Evolutionary conservation across 2,113 vertebrate genomes (phyloP).

Genomic region (Gymnocephalus cernua): DNA sequence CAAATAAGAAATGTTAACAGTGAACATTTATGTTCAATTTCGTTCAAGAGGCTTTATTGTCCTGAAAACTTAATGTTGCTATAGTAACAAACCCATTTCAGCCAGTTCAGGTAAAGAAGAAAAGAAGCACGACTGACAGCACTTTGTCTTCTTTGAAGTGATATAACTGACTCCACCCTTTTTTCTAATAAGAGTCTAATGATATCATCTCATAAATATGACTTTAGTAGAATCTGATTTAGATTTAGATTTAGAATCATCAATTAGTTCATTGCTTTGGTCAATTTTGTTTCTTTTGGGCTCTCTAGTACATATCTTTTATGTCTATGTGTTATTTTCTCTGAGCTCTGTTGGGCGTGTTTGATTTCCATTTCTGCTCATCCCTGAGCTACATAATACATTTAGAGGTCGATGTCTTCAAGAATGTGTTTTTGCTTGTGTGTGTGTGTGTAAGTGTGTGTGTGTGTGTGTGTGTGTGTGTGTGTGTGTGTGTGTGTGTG

Average conservation of each 20-base stretch:
- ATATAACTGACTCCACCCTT: conserved; percentile 1
- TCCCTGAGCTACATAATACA: conserved; percentile 65
- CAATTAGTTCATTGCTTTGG: conserved; percentile 47
- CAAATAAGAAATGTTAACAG: not conserved
- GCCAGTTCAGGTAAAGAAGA: conserved; percentile 5
- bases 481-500: conserved; percentile 33
- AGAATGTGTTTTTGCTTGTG: conserved; percentile 52
- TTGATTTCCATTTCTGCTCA: conserved; percentile 72
- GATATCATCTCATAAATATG: conserved; percentile 32
- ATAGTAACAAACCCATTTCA: not conserved
- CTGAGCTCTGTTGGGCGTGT: conserved; percentile 57
- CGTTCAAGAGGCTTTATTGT: too few relatives aligned
- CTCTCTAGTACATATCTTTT: conserved; percentile 11
- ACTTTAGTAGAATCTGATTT: conserved; percentile 42
- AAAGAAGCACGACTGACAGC: not conserved
- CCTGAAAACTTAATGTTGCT: not conserved
- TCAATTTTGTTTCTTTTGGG: conserved; percentile 43
- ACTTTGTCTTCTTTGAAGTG: not conserved
- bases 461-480: conserved; percentile 12
- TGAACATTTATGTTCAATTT: not conserved
- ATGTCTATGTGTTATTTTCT: conserved; percentile 52
- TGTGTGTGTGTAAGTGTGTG: conserved; percentile 22
- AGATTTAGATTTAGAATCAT: conserved; percentile 48
- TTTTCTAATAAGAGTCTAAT: conserved; percentile 32
- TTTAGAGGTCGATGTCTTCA: conserved; percentile 61